These are phyloP conservation scores for Potorous gilbertii DNA, from an alignment of 2,797 vertebrate genomes.

Conservation along the genomic window DNA sequence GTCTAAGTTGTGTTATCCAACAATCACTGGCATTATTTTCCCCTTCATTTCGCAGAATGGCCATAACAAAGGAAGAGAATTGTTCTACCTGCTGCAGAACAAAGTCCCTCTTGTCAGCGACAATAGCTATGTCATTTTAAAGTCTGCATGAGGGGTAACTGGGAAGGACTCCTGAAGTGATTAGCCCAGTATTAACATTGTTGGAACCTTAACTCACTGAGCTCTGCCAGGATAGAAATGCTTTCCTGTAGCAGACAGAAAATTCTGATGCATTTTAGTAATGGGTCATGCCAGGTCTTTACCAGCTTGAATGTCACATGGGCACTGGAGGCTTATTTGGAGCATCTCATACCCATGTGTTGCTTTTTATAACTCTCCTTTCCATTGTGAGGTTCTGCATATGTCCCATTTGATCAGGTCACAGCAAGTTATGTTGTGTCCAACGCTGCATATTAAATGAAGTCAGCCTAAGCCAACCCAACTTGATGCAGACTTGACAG, in stretches of 20 bases:
- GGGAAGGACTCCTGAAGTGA: slow-evolving; percentile 12
- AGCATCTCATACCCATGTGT: slow-evolving; percentile 63
- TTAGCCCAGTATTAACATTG: slow-evolving; percentile 4
- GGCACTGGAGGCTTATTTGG: slow-evolving; percentile 63
- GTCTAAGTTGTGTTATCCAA: background rate
- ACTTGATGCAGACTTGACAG: slow-evolving; percentile 35
- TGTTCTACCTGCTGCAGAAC: background rate
- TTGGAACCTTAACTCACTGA: background rate
- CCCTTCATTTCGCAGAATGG: slow-evolving; percentile 41
- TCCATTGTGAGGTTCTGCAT: slow-evolving; percentile 65
- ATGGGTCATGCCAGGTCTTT: slow-evolving; percentile 49
- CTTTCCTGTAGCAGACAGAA: slow-evolving; percentile 7
- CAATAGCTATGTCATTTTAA: slow-evolving; percentile 20
- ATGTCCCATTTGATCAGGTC: slow-evolving; percentile 76
- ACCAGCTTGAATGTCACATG: slow-evolving; percentile 67
- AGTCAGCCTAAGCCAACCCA: slow-evolving; percentile 55
- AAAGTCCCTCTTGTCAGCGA: slow-evolving; percentile 10
- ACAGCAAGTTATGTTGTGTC: slow-evolving; percentile 64
- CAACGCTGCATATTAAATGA: slow-evolving; percentile 54
- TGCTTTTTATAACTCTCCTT: slow-evolving; percentile 75
- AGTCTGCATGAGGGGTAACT: slow-evolving; percentile 18
- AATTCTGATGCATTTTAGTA: slow-evolving; percentile 48
- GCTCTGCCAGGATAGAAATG: slow-evolving; percentile 35
- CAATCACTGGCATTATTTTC: background rate
- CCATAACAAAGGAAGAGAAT: background rate